Percentiles rank a stretch among this genome's conserved stretches.
Conservation (phyloP, 2,888 invertebrate species). For the Biston stratarius region DNA sequence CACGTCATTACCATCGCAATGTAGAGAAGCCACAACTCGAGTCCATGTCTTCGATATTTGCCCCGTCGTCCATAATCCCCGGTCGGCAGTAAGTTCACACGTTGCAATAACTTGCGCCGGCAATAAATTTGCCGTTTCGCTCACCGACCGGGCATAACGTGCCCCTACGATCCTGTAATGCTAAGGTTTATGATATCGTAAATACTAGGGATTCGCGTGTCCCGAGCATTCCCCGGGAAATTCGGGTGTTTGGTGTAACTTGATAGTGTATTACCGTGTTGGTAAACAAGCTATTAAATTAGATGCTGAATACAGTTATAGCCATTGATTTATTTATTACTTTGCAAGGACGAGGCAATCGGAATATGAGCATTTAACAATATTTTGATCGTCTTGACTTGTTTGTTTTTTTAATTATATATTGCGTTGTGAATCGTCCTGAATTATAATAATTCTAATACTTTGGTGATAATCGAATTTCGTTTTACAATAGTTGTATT, state of each 20-base stretch:
- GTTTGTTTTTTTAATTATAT: too few species aligned
- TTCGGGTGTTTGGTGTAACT: conserved; percentile 5
- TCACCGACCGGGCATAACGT: conserved; percentile 16
- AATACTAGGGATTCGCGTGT: conserved; percentile 32
- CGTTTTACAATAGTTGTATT: too few species aligned
- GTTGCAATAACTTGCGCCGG: conserved; percentile 20
- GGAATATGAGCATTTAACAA: neutral
- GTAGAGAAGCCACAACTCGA: conserved; percentile 7
- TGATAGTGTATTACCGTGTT: conserved; percentile 15
- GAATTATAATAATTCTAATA: too few species aligned
- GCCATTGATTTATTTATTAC: neutral
- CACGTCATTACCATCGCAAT: conserved; percentile 1
- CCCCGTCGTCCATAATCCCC: conserved; percentile 17
- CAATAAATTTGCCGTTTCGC: conserved; percentile 30
- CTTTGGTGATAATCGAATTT: too few species aligned
- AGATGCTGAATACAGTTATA: neutral
- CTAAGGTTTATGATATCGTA: conserved; percentile 41
- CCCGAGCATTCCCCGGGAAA: conserved; percentile 4
- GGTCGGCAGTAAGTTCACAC: conserved; percentile 29
- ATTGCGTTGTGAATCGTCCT: too few species aligned
- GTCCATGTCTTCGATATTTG: conserved; percentile 15
- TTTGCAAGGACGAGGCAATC: too few species aligned
- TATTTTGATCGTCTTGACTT: neutral
- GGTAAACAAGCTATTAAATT: conserved; percentile 3
- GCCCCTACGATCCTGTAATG: conserved; percentile 30